These are phyloP conservation scores for Styela plicata DNA, from an alignment of 23 tunicate species.

Conservation along the genomic window DNA sequence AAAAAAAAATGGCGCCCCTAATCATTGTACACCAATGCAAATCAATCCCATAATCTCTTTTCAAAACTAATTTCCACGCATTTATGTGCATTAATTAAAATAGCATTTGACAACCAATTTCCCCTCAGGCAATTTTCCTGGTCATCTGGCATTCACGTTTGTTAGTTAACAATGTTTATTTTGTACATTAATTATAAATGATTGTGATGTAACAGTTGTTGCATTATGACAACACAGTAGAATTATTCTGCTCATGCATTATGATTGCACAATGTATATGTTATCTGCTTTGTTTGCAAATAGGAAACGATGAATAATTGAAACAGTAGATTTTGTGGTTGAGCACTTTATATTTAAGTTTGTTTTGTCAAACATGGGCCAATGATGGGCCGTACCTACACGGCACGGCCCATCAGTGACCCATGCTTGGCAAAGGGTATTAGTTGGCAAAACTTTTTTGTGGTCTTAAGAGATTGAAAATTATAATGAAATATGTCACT, in stretches of 20 bases:
- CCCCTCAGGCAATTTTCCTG: background rate
- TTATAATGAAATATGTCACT: background rate
- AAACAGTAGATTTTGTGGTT: background rate
- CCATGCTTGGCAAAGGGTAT: no score
- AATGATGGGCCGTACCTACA: no score
- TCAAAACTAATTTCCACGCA: no score
- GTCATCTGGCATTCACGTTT: background rate
- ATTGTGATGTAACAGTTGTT: background rate
- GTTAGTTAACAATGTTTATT: background rate
- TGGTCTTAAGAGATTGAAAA: background rate
- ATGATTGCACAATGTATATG: background rate
- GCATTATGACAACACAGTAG: background rate
- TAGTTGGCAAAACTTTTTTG: no score
- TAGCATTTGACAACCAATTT: no score
- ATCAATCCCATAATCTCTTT: no score
- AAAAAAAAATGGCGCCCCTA: no score
- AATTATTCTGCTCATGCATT: background rate
- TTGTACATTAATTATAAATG: background rate
- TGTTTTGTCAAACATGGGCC: no score
- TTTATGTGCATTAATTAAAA: no score
- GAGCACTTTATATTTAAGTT: no score
- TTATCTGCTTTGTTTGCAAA: background rate
- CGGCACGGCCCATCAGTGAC: no score
- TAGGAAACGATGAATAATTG: background rate
- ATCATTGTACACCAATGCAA: no score